These are phyloP conservation scores for Anniella stebbinsi DNA, from an alignment of 2,797 vertebrate genomes.

Conservation along the genomic window DNA sequence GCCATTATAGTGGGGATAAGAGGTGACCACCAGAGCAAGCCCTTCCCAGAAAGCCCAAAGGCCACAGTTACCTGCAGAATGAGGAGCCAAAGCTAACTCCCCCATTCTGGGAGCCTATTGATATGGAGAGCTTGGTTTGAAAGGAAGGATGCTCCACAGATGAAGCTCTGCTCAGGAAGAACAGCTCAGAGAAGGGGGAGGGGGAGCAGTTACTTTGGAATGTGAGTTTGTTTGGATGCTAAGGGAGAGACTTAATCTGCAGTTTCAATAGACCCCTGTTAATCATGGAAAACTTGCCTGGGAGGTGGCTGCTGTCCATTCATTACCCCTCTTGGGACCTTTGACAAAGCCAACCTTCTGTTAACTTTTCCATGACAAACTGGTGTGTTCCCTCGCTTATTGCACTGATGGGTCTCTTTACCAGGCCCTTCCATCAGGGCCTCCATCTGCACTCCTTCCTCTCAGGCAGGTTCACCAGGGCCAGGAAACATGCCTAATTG, in stretches of 20 bases:
- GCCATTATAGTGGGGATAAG: slow-evolving; percentile 44
- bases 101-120: slow-evolving; percentile 33
- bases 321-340: not conserved
- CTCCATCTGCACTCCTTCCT: not conserved
- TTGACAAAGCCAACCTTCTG: not conserved
- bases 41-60: slow-evolving; percentile 5
- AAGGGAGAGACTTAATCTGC: slow-evolving; percentile 44
- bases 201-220: slow-evolving; percentile 44
- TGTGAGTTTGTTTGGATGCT: slow-evolving; percentile 62
- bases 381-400: not conserved
- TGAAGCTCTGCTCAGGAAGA: slow-evolving; percentile 8
- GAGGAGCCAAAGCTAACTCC: slow-evolving; percentile 30
- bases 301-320: not conserved
- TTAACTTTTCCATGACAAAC: slow-evolving; percentile 8
- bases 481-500: not conserved
- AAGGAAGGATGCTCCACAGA: slow-evolving; percentile 7
- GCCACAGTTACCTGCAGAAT: slow-evolving; percentile 25
- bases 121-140: slow-evolving; percentile 35
- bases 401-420: not conserved
- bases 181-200: not conserved
- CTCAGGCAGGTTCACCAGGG: not conserved
- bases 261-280: slow-evolving; percentile 51
- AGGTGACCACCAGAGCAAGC: slow-evolving; percentile 23
- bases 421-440: not conserved
- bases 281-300: slow-evolving; percentile 45